Conservation (phyloP, 2,888 invertebrate genomes). For the Cataglyphis albicans region DNA sequence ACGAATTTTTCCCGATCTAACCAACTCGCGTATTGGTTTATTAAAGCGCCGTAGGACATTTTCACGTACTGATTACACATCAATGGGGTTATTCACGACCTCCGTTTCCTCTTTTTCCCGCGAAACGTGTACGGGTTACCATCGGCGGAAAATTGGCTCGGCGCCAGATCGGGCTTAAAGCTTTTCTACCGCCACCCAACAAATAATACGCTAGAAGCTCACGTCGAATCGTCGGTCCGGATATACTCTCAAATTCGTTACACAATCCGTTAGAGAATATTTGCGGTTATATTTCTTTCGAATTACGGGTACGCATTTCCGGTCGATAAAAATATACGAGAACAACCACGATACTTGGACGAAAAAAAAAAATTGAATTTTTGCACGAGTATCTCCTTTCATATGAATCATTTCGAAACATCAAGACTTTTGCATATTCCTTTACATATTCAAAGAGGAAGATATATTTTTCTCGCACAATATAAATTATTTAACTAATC, state of each 20-base stretch:
- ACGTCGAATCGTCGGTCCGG: slow-evolving; percentile 49
- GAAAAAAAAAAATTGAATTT: slow-evolving; percentile 34
- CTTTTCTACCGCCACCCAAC: slow-evolving; percentile 68
- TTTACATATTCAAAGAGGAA: neutral
- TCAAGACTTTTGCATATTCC: neutral
- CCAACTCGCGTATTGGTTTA: slow-evolving; percentile 72
- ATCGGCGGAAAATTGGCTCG: slow-evolving; percentile 73
- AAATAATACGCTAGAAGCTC: slow-evolving; percentile 65
- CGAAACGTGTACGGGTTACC: slow-evolving; percentile 67
- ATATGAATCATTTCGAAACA: slow-evolving; percentile 25
- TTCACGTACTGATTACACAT: slow-evolving; percentile 73
- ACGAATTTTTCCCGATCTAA: slow-evolving; percentile 43
- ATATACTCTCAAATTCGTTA: slow-evolving; percentile 68
- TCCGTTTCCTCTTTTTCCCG: slow-evolving; percentile 67
- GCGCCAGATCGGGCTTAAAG: slow-evolving; percentile 74
- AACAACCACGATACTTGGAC: slow-evolving; percentile 7
- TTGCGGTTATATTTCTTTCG: slow-evolving; percentile 53
- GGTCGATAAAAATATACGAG: slow-evolving; percentile 26
- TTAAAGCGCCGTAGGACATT: slow-evolving; percentile 74
- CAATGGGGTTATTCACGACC: slow-evolving; percentile 75
- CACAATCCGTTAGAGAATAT: slow-evolving; percentile 65
- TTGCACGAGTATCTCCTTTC: slow-evolving; percentile 22
- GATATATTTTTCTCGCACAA: neutral
- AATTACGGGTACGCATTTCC: slow-evolving; percentile 33
- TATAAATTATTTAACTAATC: neutral